phyloP scores from a whole-genome alignment of 2,113 vertebrate species.

The Nasalis larvatus region DNA sequence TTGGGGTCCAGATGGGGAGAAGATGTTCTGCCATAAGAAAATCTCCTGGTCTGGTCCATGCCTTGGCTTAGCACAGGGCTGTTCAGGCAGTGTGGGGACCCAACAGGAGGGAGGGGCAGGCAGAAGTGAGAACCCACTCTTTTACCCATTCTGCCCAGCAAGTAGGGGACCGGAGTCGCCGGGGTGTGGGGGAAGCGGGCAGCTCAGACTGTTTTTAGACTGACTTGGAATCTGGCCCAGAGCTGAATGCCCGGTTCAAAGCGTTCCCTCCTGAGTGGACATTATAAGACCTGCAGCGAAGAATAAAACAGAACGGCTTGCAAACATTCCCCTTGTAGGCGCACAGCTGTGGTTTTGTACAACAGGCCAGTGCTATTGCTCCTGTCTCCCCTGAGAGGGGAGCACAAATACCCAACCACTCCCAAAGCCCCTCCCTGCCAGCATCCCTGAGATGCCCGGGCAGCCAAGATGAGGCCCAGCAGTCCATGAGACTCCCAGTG shows the following conservation, averaged over 20 bases:
- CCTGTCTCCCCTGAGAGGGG: neutral
- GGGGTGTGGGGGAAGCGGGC: neutral
- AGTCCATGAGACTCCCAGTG: neutral
- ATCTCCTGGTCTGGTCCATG: neutral
- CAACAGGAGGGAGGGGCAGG: fast-evolving
- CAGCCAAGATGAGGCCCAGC: neutral
- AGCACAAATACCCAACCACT: neutral
- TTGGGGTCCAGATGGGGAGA: neutral
- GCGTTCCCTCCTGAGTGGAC: conserved; percentile 11
- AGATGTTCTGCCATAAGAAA: neutral
- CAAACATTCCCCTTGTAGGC: neutral
- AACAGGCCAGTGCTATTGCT: neutral
- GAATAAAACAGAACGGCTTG: neutral
- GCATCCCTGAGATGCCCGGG: neutral
- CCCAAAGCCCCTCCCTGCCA: neutral
- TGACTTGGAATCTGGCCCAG: conserved; percentile 40
- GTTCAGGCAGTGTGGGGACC: neutral
- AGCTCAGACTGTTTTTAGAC: neutral
- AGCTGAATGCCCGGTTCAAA: neutral
- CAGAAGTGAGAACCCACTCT: neutral
- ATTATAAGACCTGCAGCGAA: neutral
- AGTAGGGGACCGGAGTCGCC: neutral
- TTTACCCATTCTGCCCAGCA: neutral
- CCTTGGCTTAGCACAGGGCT: neutral
- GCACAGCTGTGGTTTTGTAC: neutral